phyloP scores from a whole-genome alignment of 2,113 vertebrate species.

The Sphaerodactylus townsendi region DNA sequence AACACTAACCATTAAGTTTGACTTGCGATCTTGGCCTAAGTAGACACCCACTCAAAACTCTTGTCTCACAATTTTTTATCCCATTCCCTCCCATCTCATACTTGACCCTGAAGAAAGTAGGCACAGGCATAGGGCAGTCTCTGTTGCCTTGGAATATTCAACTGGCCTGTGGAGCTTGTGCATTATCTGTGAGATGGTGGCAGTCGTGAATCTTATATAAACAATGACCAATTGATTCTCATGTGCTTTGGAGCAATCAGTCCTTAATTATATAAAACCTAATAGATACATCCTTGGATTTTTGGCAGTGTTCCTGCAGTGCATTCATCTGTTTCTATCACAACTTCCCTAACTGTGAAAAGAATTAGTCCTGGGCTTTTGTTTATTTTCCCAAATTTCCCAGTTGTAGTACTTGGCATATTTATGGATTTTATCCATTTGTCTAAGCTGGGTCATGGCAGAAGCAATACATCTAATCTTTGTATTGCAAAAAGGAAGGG shows the following conservation, averaged over 20 bases:
- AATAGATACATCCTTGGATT: not conserved
- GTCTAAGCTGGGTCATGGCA: too few species aligned
- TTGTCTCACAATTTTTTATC: not conserved
- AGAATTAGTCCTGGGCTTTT: not conserved
- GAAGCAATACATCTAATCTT: too few species aligned
- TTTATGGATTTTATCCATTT: too few species aligned
- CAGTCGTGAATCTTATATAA: too few species aligned
- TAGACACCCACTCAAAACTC: not conserved
- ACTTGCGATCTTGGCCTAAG: too few species aligned
- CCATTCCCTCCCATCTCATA: not conserved
- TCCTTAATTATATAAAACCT: too few species aligned
- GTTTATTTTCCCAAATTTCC: not conserved
- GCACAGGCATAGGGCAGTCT: too few species aligned
- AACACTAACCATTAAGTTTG: not conserved
- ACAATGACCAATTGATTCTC: not conserved
- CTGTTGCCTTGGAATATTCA: too few species aligned
- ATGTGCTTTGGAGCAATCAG: not conserved
- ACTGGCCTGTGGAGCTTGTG: too few species aligned
- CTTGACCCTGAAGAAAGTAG: not conserved
- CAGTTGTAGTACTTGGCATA: too few species aligned
- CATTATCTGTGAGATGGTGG: too few species aligned
- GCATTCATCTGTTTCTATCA: not conserved
- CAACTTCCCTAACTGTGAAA: not conserved
- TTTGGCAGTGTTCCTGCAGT: not conserved
- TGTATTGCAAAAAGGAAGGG: too few species aligned